Base-by-base conservation (phyloP, 2,797 vertebrate species). In the Sternarchorhynchus goeldii region DNA sequence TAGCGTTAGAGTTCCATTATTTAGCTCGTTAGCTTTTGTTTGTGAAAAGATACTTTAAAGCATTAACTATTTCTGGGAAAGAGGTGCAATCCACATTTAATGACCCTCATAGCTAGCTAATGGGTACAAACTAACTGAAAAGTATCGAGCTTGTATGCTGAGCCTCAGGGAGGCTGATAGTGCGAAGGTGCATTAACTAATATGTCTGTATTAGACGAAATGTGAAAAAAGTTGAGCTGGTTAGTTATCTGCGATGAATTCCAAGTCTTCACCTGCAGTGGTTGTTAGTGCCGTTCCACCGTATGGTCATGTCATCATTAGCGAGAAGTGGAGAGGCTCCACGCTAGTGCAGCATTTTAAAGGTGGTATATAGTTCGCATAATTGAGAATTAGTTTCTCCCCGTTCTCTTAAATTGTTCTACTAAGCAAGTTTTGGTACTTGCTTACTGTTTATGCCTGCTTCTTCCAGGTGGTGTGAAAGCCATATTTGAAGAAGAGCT, bases 401-500 rank as follows among this genome's bases (percentile, higher is more conserved):
- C 12, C 2, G 45, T 50, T 50, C 10, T 50, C 45, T 14, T 50
- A 14, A 14, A 12, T 8, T 36, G n/a, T 66, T 12, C 12, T 6
- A 66, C 20, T 6, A 16, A 29, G 25, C 10, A 45, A 2, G 3
- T 45, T 25, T 8, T 17, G 20, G 36, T 25, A 29, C 17, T 34
- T 32, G 4, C 10, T 45, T 57, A 45, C 32, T 57, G 6, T 10
- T 82, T 60, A 58, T 65, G 39, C 58, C 45, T 0, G 5, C 18
- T 41, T 63, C 1, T 79, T 58, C 6, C 83, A 93, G 95, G 93
- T 21, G 94, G 89, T 73, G 84, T 95, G 63, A 95, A 91, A 57
- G 79, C 93, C 0, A 16, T 94, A 36, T 95, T 96, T 81, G 96
- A 98, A 87, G 93, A 91, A 0, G 91, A 88, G 32, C 90, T 96